Percentiles rank a stretch among this genome's conserved stretches.
These are phyloP conservation scores for Aphrocallistes beatrix DNA, from an alignment of 37 sponge, comb jelly and placozoan species.

Conservation along the genomic window DNA sequence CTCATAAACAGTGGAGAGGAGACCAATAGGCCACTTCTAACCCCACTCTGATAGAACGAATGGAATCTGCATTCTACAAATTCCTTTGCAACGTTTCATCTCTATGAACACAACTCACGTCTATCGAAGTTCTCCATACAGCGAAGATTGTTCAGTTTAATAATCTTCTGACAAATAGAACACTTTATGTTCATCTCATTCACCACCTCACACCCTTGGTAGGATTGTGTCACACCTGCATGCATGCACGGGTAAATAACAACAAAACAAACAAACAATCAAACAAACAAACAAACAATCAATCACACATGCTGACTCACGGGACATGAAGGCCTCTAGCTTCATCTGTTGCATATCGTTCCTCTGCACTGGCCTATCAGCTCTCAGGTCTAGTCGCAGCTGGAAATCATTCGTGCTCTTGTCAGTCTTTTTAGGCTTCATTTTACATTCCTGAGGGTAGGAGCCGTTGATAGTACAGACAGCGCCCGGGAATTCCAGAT, in stretches of 20 bases:
- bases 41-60: no score
- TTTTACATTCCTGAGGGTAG: not conserved
- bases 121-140: conserved; percentile 8
- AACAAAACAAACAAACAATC: not conserved
- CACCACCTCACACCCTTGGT: not conserved
- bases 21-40: no score
- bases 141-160: not conserved
- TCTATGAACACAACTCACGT: not conserved
- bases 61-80: no score
- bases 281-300: not conserved
- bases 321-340: not conserved
- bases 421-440: not conserved
- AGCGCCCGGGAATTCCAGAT: not conserved
- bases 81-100: no score
- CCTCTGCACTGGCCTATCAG: not conserved
- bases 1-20: no score
- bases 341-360: not conserved
- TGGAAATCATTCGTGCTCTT: not conserved
- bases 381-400: not conserved
- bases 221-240: conserved; percentile 9
- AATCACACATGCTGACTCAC: not conserved
- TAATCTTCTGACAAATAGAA: not conserved
- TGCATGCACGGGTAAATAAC: no score
- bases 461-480: not conserved
- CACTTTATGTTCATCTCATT: conserved; percentile 4